Conservation (phyloP, 2,797 vertebrate genomes). For the Austrolebias charrua region DNA sequence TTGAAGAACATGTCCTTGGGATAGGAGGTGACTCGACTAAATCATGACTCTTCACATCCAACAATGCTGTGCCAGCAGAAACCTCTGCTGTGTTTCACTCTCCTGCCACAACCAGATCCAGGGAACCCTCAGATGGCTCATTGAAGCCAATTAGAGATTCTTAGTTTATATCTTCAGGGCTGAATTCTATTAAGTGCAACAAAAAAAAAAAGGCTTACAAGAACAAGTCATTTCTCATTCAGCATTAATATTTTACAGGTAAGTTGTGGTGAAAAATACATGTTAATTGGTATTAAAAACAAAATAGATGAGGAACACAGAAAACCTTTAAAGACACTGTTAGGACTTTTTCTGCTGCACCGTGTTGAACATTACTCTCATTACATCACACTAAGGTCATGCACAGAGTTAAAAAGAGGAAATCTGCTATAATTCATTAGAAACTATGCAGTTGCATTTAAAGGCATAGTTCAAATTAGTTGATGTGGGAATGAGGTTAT, state of each 20-base stretch:
- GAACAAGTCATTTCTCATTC: conserved; percentile 27
- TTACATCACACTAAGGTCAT: too few species aligned
- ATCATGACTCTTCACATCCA: conserved; percentile 55
- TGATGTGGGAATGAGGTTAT: too few species aligned
- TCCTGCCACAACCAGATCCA: conserved; percentile 30
- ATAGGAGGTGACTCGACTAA: conserved; percentile 48
- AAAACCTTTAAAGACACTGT: too few species aligned
- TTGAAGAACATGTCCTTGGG: conserved; percentile 60
- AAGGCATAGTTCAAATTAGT: too few species aligned
- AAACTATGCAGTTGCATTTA: too few species aligned
- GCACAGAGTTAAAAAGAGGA: too few species aligned
- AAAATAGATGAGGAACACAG: too few species aligned
- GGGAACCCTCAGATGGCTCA: conserved; percentile 42
- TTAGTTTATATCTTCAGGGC: conserved; percentile 41
- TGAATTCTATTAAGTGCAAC: conserved; percentile 41
- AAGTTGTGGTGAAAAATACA: conserved; percentile 18
- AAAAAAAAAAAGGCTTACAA: conserved; percentile 33
- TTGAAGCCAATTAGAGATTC: conserved; percentile 36
- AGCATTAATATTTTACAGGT: conserved; percentile 29
- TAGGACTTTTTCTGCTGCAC: too few species aligned
- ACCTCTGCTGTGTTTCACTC: conserved; percentile 30
- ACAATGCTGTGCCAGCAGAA: conserved; percentile 56
- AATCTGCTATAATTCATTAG: too few species aligned
- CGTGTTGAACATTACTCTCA: too few species aligned
- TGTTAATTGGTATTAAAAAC: too few species aligned